Percentiles rank a stretch among this genome's conserved stretches.
Evolutionary conservation across 1,140 invertebrate genomes (phyloP).

Genomic region (Harpegnathos saltator): DNA sequence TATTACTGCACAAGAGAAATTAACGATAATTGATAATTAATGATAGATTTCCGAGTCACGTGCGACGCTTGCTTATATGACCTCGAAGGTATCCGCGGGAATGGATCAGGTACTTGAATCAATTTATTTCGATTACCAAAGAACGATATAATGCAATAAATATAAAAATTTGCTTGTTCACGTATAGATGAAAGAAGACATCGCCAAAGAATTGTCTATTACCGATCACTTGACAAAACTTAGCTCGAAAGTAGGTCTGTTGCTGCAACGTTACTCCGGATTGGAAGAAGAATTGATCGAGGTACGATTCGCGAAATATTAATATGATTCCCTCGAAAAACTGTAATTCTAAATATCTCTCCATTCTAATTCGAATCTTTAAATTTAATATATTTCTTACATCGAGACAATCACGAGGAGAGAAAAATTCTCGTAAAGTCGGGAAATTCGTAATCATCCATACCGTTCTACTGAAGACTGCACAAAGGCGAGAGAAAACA

Average conservation of each 20-base stretch:
- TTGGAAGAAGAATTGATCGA: slow-evolving; percentile 80
- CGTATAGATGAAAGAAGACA: slow-evolving; percentile 79
- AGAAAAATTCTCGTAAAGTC: neutral
- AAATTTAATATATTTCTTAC: neutral
- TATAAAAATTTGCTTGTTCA: slow-evolving; percentile 1
- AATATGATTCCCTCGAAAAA: neutral
- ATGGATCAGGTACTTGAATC: slow-evolving; percentile 75
- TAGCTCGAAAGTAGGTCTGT: slow-evolving; percentile 64
- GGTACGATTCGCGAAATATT: slow-evolving; percentile 62
- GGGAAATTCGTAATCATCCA: neutral
- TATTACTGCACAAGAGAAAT: neutral
- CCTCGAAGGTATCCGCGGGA: slow-evolving; percentile 72
- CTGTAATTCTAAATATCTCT: too few species aligned
- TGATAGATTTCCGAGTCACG: slow-evolving; percentile 69
- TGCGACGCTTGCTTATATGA: slow-evolving; percentile 74
- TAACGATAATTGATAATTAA: neutral
- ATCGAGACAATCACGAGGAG: neutral
- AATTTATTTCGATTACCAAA: neutral
- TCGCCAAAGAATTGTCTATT: slow-evolving; percentile 77
- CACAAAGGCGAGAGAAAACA: too few species aligned
- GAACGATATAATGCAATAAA: neutral
- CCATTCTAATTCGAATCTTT: too few species aligned
- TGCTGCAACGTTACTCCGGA: slow-evolving; percentile 69
- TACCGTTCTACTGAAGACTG: too few species aligned
- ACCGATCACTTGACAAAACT: slow-evolving; percentile 79